Percentiles rank a stretch among this genome's conserved stretches.
Conservation (phyloP, 2,797 vertebrate genomes). For the Hozukius guyotensis region DNA sequence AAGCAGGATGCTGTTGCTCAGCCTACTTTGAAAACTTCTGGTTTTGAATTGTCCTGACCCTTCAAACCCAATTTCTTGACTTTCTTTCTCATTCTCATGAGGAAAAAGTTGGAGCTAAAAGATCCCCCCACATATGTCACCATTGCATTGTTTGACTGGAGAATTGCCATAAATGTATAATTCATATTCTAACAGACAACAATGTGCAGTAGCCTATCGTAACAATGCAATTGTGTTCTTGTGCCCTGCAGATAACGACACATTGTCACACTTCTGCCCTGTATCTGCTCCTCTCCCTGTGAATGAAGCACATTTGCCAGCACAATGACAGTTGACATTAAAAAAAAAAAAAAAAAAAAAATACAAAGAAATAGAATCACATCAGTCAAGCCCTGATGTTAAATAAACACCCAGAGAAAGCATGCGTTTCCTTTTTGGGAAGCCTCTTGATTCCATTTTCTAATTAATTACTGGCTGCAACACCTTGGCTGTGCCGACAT, state of each 20-base stretch:
- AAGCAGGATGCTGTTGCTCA: neutral
- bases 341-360: neutral
- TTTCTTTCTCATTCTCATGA: conserved; percentile 16
- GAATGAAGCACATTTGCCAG: conserved; percentile 25
- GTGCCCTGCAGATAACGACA: conserved; percentile 8
- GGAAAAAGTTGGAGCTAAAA: conserved; percentile 12
- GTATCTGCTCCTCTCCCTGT: neutral
- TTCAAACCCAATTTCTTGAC: conserved; percentile 10
- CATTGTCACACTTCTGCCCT: conserved; percentile 4
- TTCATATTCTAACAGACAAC: conserved; percentile 33
- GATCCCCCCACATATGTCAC: neutral
- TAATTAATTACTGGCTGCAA: conserved; percentile 62
- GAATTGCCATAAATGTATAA: conserved; percentile 25
- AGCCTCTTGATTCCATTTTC: conserved; percentile 54
- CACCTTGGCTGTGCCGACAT: conserved; percentile 48
- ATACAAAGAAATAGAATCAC: conserved; percentile 28
- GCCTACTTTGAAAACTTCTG: conserved; percentile 22
- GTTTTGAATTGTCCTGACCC: conserved; percentile 20
- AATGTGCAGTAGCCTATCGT: neutral
- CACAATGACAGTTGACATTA: neutral
- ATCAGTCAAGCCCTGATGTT: conserved; percentile 17
- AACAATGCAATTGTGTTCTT: conserved; percentile 3
- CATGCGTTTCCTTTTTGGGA: conserved; percentile 19
- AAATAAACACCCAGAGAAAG: conserved; percentile 39
- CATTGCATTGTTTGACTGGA: conserved; percentile 26